Base-by-base conservation (phyloP, 2,797 vertebrate species). In the Australoheros facetus region DNA sequence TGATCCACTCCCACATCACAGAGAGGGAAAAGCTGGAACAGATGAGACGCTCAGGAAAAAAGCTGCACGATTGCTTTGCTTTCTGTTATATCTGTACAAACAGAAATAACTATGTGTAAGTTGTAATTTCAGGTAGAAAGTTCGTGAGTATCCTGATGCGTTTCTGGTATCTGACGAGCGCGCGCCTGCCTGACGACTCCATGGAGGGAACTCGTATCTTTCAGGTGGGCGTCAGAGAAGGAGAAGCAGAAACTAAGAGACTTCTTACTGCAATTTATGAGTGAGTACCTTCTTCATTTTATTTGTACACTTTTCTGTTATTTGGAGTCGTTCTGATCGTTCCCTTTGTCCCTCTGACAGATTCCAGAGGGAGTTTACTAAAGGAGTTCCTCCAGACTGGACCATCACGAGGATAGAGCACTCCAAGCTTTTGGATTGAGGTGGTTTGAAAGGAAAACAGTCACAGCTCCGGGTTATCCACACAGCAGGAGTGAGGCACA, bases 281-380 rank as follows among this genome's bases (percentile, higher is more conserved):
- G 98, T 99, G 90, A 97, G 97, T 92, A 71, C 30, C 10, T 34
- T 21, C 9, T 3, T 28, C 48, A 4, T 12, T n/a, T 4, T 26
- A 51, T 56, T 34, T 71, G 32, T 23, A 3, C 7, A 66, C 17
- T 66, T 66, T 64, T 64, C 9, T 42, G 10, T 4, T 30, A n/a
- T 1, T 26, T 28, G 1, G 2, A 56, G 32, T 4, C 4, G 0
- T 28, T 39, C 30, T 75, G 3, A 62, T 71, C 34, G 56, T 28
- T 53, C 1, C 48, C 62, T 16, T 12, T 3, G 80, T 37, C 76
- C 75, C 45, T 66, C 71, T 82, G 85, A 17, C 90, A 99, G 98
- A 87, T 99, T 99, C 88, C 97, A 96, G 48, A 97, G 98, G 85
- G 98, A 99, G 91, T 99, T 98, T 88, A 99, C 97, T n/a, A 93